A percentile compares a stretch with the other conserved stretches of the same genome.
Evolutionary conservation across 2,113 vertebrate species (phyloP).

Genomic region (Shinisaurus crocodilurus): DNA sequence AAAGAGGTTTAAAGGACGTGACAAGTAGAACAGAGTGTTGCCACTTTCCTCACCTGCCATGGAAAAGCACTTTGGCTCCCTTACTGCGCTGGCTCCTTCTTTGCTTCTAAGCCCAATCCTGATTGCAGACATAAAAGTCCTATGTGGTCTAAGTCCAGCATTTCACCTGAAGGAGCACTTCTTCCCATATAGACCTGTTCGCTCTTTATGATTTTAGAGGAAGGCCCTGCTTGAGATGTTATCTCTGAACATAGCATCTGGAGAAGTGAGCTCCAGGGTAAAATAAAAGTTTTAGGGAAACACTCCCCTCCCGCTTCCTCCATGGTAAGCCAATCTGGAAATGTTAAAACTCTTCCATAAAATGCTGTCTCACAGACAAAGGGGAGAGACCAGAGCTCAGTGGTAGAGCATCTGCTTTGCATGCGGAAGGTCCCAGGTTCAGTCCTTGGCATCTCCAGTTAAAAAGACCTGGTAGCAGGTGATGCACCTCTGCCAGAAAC

Average conservation of each 20-base stretch:
- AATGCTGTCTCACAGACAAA: not conserved
- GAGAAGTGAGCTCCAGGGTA: not conserved
- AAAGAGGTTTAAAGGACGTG: not conserved
- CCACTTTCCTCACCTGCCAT: not conserved
- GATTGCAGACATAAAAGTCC: not conserved
- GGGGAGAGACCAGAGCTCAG: not conserved
- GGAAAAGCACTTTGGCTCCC: not conserved
- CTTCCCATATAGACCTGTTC: not conserved
- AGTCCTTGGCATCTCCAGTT: not conserved
- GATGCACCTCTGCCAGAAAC: not conserved
- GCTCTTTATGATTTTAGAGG: not conserved
- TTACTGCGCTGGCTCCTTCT: not conserved
- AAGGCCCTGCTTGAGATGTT: not conserved
- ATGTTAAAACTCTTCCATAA: not conserved
- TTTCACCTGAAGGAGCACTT: not conserved
- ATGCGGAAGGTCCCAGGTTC: not conserved
- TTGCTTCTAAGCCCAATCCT: not conserved
- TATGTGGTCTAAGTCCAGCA: not conserved
- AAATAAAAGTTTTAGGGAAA: not conserved
- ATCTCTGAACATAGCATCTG: not conserved
- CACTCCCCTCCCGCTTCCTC: not conserved
- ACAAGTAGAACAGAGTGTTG: too few relatives aligned
- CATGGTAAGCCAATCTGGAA: not conserved
- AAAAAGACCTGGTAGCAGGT: not conserved
- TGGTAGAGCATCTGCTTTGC: not conserved